Conservation (phyloP, 2,797 vertebrate species). For the Tenualosa ilisha region DNA sequence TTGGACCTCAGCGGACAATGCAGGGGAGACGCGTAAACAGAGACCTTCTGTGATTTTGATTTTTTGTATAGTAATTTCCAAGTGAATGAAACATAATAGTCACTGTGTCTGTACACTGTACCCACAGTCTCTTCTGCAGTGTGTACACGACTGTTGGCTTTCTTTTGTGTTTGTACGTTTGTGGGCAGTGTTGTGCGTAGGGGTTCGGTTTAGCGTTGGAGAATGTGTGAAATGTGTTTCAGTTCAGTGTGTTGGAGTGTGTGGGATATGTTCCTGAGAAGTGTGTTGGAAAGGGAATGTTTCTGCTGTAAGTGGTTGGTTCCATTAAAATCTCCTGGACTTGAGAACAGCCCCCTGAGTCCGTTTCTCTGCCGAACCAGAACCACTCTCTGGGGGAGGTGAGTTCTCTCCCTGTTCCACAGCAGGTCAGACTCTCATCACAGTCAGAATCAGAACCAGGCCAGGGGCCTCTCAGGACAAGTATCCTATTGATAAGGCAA, state of each 20-base stretch:
- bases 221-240: not conserved
- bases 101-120: not conserved
- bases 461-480: too few species aligned
- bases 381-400: not conserved
- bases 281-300: not conserved
- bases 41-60: too few species aligned
- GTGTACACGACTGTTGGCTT: not conserved
- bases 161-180: not conserved
- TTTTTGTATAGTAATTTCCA: not conserved
- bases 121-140: not conserved
- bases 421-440: too few species aligned
- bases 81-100: not conserved
- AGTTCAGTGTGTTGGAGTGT: not conserved
- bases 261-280: not conserved
- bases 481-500: too few species aligned
- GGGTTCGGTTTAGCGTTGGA: not conserved
- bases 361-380: not conserved
- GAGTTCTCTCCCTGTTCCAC: too few species aligned
- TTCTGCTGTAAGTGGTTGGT: not conserved
- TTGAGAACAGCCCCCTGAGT: not conserved
- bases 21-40: too few species aligned
- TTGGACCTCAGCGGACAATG: too few species aligned
- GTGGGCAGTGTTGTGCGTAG: not conserved
- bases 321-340: slow-evolving; percentile 5
- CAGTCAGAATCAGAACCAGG: too few species aligned